Evolutionary conservation across 2,888 invertebrate species (phyloP), one percentile per base, ranked within the genome.

Genomic region (Plebejus melissa): DNA sequence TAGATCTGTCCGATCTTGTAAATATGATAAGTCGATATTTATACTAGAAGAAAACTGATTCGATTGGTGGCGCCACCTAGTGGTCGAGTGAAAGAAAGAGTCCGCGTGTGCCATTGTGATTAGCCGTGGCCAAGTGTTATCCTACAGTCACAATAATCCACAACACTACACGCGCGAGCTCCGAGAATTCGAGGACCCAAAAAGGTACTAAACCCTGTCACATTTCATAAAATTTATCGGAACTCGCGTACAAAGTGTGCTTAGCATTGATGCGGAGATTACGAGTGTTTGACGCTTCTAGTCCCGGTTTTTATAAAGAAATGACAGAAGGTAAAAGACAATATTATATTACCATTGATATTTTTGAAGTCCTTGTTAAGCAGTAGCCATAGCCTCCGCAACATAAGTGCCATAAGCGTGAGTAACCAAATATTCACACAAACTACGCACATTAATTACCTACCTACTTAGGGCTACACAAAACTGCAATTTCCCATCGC

Each of bases 81-180:
- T 2, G 1, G 1, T 22, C 1, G 2, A 11, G 9, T 58, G 6
- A 6, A 7, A 4, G 58, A 32, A 32, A 22, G 2, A 58, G 58
- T 4, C 58, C 7, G 6, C 5, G 5, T 22, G 58, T 7, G 58
- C 11, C 54, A 16, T 54, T 54, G 16, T 54, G 54, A 54, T 58
- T 22, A 58, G 16, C 5, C 32, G 7, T 32, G 1, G 11, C 65
- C 11, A 65, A 32, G 60, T 65, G 65, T 65, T 65, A 65, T 65
- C 65, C 65, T 65, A 58, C 58, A 28, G 65, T 65, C 65, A 65
- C 65, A 65, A 36, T 65, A 36, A 9, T 32, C 13, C 32, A 65
- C 32, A 13, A 13, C 13, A 46, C 54, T 16, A 16, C 54, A 16
- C 54, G 54, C 54, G 16, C 54, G 54, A 54, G 11, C 54, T 54